Conservation (phyloP, 1,140 invertebrate genomes). For the Andricus grossulariae region DNA sequence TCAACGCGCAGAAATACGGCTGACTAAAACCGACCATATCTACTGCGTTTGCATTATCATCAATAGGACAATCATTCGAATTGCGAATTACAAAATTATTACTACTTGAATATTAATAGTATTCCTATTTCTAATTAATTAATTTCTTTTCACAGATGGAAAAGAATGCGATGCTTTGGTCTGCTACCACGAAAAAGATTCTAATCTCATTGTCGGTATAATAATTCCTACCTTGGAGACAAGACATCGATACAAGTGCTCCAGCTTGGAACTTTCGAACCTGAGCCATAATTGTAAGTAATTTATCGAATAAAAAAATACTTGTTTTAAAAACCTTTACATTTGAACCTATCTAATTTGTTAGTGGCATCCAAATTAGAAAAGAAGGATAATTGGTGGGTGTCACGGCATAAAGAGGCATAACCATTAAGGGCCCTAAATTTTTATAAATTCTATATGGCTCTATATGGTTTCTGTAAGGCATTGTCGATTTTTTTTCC, state of each 20-base stretch:
- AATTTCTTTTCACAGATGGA: constrained; percentile 64
- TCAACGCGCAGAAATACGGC: not conserved
- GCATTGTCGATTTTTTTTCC: too few relatives aligned
- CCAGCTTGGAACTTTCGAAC: constrained; percentile 66
- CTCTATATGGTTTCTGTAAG: too few relatives aligned
- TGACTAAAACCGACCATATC: constrained; percentile 11
- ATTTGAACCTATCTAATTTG: too few relatives aligned
- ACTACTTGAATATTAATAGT: not conserved
- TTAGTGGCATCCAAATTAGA: too few relatives aligned
- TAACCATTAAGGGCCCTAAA: too few relatives aligned
- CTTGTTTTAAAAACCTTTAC: too few relatives aligned
- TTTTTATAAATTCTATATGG: too few relatives aligned
- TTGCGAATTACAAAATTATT: not conserved
- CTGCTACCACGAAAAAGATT: constrained; percentile 74
- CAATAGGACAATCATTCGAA: not conserved
- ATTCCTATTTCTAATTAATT: not conserved
- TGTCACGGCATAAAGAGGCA: too few relatives aligned
- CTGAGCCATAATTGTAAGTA: constrained; percentile 69
- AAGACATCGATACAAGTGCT: constrained; percentile 72
- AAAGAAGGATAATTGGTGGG: too few relatives aligned
- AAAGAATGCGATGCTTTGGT: constrained; percentile 73
- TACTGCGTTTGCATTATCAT: constrained; percentile 10
- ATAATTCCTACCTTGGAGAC: constrained; percentile 71
- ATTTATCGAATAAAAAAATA: too few relatives aligned
- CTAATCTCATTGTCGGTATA: constrained; percentile 66